phyloP scores from a whole-genome alignment of 2,888 invertebrate genomes.

The Lasius platythorax region DNA sequence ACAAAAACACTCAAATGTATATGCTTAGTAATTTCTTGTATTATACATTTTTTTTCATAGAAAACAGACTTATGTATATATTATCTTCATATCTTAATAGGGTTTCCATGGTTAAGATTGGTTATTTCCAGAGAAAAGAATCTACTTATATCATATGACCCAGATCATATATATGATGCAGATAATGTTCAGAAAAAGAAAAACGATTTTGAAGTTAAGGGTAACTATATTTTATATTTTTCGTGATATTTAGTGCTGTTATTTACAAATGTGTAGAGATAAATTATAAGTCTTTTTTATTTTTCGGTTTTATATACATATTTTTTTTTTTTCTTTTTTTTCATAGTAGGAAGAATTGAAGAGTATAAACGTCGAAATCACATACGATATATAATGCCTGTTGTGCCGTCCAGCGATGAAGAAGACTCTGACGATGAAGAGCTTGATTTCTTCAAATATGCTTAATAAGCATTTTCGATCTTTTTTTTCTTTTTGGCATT shows the following conservation, averaged over 20 bases:
- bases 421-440: constrained; percentile 83
- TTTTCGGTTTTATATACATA: not conserved
- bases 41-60: not conserved
- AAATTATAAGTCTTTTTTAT: not conserved
- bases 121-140: constrained; percentile 68
- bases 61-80: not conserved
- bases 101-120: constrained; percentile 80
- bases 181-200: not conserved
- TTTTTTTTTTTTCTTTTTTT: constrained; percentile 7
- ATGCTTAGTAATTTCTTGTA: constrained; percentile 4
- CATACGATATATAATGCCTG: constrained; percentile 76
- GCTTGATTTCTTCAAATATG: constrained; percentile 55
- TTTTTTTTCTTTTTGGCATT: not conserved
- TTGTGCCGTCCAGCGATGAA: constrained; percentile 75
- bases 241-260: not conserved
- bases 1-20: constrained; percentile 81
- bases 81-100: constrained; percentile 59
- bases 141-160: constrained; percentile 73
- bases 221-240: constrained; percentile 28
- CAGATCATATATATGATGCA: constrained; percentile 66
- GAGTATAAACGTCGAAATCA: constrained; percentile 75
- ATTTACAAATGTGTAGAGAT: not conserved
- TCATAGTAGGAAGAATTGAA: constrained; percentile 65
- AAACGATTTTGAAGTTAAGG: not conserved
- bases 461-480: constrained; percentile 29